Conservation (phyloP, 2,888 invertebrate species). For the Drosophila stalkeri region DNA sequence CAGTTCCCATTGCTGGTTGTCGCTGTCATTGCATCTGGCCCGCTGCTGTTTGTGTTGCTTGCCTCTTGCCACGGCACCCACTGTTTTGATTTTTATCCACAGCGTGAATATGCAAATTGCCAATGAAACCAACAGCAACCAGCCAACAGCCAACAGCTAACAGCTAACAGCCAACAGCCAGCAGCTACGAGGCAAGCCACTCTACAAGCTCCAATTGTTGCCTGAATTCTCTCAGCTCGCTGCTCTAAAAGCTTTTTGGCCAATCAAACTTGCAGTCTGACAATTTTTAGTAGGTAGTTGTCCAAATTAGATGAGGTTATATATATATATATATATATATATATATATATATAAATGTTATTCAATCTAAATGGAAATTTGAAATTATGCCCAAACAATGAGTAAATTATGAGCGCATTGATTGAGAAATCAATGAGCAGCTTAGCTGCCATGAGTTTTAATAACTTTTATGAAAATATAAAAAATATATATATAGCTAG, state of each 20-base stretch:
- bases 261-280: constrained; percentile 53
- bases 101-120: constrained; percentile 80
- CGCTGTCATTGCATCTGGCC: constrained; percentile 58
- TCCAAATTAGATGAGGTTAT: constrained; percentile 1
- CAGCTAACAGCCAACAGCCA: constrained; percentile 12
- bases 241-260: constrained; percentile 55
- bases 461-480: background rate
- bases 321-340: too few relatives aligned
- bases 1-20: constrained; percentile 4
- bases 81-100: constrained; percentile 81
- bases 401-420: constrained; percentile 22
- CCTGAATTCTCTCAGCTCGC: constrained; percentile 33
- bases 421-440: constrained; percentile 1
- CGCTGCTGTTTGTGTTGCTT: constrained; percentile 27
- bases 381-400: constrained; percentile 34
- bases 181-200: constrained; percentile 47
- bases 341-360: background rate
- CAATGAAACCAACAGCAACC: constrained; percentile 30
- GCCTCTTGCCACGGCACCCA: constrained; percentile 59
- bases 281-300: constrained; percentile 48
- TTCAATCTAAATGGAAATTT: constrained; percentile 68
- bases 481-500: background rate
- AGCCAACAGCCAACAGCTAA: constrained; percentile 14
- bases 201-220: constrained; percentile 45
- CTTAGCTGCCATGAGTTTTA: background rate